phyloP scores from a whole-genome alignment of 2,888 invertebrate species.

The Athalia circularis region DNA sequence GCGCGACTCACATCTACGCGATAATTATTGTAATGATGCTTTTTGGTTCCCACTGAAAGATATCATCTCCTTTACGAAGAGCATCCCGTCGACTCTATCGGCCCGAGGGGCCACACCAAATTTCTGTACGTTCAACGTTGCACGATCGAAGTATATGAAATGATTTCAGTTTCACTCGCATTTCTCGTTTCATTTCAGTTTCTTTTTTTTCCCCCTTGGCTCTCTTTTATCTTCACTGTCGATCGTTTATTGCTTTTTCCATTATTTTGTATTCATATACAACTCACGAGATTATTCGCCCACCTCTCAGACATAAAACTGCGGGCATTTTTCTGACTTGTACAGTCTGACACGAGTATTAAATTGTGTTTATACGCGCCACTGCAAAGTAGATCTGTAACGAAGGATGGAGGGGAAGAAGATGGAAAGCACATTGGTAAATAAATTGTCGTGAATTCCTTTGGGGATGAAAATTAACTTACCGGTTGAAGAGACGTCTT shows the following conservation, averaged over 20 bases:
- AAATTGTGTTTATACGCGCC: too few relatives aligned
- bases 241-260: too few relatives aligned
- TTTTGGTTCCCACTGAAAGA: background rate
- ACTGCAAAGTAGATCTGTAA: background rate
- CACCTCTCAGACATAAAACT: too few relatives aligned
- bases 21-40: background rate
- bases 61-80: background rate
- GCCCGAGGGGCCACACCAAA: slow-evolving; percentile 9
- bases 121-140: slow-evolving; percentile 6
- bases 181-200: background rate
- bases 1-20: background rate
- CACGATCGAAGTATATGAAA: background rate
- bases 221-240: background rate
- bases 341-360: too few relatives aligned
- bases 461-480: too few relatives aligned
- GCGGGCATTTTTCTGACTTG: too few relatives aligned
- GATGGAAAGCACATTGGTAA: background rate
- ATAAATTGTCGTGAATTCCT: background rate
- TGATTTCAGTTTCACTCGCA: slow-evolving; percentile 17
- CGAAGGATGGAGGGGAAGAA: background rate
- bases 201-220: background rate
- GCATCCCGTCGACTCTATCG: background rate
- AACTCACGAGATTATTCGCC: too few relatives aligned
- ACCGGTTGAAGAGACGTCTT: too few relatives aligned
- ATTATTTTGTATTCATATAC: too few relatives aligned